Base-by-base conservation (phyloP, 2,888 invertebrate species). In the Hetaerina titia region DNA sequence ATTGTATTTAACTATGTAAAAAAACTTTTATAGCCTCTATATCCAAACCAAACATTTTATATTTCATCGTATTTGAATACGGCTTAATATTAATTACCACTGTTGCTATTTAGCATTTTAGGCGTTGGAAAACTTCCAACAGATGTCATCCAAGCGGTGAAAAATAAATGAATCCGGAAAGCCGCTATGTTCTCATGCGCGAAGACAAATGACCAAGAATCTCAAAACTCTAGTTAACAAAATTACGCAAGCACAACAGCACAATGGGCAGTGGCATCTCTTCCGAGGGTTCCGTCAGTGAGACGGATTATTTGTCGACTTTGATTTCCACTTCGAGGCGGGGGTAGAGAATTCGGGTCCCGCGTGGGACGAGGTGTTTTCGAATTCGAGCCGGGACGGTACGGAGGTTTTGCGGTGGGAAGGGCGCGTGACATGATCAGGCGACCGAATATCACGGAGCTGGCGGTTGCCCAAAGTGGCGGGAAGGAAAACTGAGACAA, bases 381-480 rank as follows among this genome's bases (percentile, higher is more conserved):
- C 81, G 81, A 81, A 81, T 63, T 90, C 63, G 63, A 63, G 90
- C 25, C 60, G 90, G 81, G 19, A 92, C 22, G 56, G 81, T 56
- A n/a, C 69, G 74, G 64, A 57, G 69, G 45, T 45, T 64, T 22
- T 64, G 22, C 69, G 92, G 13, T 22, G 63, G 19, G 64, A 45
- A 7, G 92, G 92, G 45, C 64, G 92, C 56, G 64, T 90, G 92
- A 92, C 92, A 64, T 92, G 92, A 92, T 63, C 31, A 69, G 45
- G 92, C 92, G 92, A 92, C 63, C 64, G 64, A 92, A 69, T 92
- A 69, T 92, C 64, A 92, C 81, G 81, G 81, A 69, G 56, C 57
- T 69, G 69, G 92, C 69, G 69, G 92, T 92, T 92, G 69, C 69
- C 92, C 92, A 57, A 92, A 92, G 92, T 74, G 92, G 56, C 92